Base-by-base conservation (phyloP, 92 coral and sea anemone genomes). In the Isaurus tuberculatus region DNA sequence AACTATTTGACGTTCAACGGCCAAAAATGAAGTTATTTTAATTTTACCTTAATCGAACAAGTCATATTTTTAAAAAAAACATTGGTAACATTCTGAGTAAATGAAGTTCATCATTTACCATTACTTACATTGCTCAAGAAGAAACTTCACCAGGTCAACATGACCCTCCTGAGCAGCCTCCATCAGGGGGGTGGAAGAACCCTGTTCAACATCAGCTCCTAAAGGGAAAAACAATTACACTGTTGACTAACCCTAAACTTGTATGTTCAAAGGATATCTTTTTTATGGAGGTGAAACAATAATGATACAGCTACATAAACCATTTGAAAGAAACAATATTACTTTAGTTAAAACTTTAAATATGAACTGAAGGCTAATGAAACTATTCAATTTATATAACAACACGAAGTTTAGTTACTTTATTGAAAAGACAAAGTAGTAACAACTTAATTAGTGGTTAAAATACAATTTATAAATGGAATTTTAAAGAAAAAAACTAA, bases 161-260 rank as follows among this genome's bases (percentile, higher is more conserved):
- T 97, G 99, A 15, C 99, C 98, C 48, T 97, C 99, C 79, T 97
- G 99, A 1, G 99, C 92, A 37, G 99, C 99, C 79, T 97, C 99
- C 99, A 97, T 97, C 57, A 97, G 92, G 32, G 99, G 98, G 44
- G 99, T 97, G 43, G 99, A 97, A 28, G 99, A 97, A 5, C 99
- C 99, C 84, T 97, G 99, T 73, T 97, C 99, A 73, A 97, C 94
- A 48, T 94, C 89, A 68, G 99, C 99, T 83, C 98, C 98, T 95
- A 51, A 37, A 70, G 31, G 81, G 20, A n/a, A 53, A 36, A 16
- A 75, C 14, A 22, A 26, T 0, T 43, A 22, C 20, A 25, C 55
- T 13, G 10, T 28, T 16, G 19, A 33, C 43, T 20, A 5, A 17
- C 0, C 63, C 17, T 55, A 19, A 55, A 55, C 4, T 17, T 55